Percentiles rank a stretch among this genome's conserved stretches.
These are phyloP conservation scores for Emydura subglobosa DNA, from an alignment of 2,113 vertebrate genomes.

Conservation along the genomic window DNA sequence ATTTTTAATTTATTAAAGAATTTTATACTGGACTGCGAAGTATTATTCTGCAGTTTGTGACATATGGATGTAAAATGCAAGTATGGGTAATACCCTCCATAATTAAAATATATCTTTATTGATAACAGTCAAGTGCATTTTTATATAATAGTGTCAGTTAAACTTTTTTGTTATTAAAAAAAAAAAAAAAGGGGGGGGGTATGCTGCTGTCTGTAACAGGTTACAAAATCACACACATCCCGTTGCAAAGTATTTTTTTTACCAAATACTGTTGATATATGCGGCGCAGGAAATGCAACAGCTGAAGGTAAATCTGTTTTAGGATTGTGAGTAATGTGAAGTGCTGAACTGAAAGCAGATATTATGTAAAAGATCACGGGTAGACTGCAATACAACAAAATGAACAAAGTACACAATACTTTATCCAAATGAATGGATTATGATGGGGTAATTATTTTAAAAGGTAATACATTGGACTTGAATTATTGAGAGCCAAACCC, in stretches of 20 bases:
- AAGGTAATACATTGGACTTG: rapidly evolving
- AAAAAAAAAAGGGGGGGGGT: background rate
- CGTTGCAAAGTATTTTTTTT: background rate
- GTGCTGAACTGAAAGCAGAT: background rate
- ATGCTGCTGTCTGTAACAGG: background rate
- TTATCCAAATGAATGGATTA: background rate
- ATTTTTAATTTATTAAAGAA: slow-evolving; percentile 52
- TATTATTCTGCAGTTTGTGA: background rate
- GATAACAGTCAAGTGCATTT: background rate
- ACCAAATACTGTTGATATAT: rapidly evolving
- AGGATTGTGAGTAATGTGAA: background rate
- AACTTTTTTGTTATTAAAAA: background rate
- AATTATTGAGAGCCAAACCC: background rate
- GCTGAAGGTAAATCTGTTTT: background rate
- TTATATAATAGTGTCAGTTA: background rate
- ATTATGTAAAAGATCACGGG: background rate
- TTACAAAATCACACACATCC: background rate
- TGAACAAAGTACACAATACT: background rate
- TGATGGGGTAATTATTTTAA: rapidly evolving
- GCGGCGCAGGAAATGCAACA: background rate
- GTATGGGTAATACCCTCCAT: background rate
- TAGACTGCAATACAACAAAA: background rate
- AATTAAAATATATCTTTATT: background rate
- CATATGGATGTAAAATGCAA: background rate
- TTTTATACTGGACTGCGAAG: slow-evolving; percentile 34